Evolutionary conservation across 2,888 invertebrate species (phyloP), one percentile per base, ranked within the genome.

Genomic region (Spodoptera exigua): DNA sequence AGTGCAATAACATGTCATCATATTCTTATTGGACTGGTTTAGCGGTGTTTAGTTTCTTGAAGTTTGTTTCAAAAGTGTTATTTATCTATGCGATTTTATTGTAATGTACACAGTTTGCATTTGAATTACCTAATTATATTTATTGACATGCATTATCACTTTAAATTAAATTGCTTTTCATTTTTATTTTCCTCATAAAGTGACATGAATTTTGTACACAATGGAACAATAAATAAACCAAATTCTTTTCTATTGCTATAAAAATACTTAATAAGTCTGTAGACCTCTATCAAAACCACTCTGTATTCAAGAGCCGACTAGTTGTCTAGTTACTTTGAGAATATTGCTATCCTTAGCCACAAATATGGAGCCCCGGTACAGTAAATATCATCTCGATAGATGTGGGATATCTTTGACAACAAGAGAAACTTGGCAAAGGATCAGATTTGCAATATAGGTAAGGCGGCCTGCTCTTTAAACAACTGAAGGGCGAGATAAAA

Each of bases 261-360:
- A 16, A 13, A 17, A 83, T 61, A 82, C 77, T 69, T 61, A 82
- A 83, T 84, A 68, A 35, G 47, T 48, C 41, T 51, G n/a, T 12
- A 49, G 54, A 71, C 60, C 67, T 70, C 59, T 75, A 79, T 77
- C 74, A 71, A 70, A 76, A 76, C 86, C 87, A 81, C 80, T 91
- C 83, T 84, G 89, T 91, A 91, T 90, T 89, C 91, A 81, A 78
- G 83, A 82, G 81, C 74, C 79, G 85, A 84, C 84, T 82, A 86
- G 85, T 87, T 89, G 83, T 87, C 86, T 87, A 83, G 86, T 89
- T 86, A 85, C 84, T 82, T 81, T 78, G 82, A 75, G 87, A 88
- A 90, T 89, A 89, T 89, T 89, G 86, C 84, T 84, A 79, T 78
- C 85, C 80, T 86, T 83, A 80, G 80, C 85, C 86, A 79, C 87